Conservation (phyloP, 2,797 vertebrate species). For the Tiaroga cobitis region DNA sequence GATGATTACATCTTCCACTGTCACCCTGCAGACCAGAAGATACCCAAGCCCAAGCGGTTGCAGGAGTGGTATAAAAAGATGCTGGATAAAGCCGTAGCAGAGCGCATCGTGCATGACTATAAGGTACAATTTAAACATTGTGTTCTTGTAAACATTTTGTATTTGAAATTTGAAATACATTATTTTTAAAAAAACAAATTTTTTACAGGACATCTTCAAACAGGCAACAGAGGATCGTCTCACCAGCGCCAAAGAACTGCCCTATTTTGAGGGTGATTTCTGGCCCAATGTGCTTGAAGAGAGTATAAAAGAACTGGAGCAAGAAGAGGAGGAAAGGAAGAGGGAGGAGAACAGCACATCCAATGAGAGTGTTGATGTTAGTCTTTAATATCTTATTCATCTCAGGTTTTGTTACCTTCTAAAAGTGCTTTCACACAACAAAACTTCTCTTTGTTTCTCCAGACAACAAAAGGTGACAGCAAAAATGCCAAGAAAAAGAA, state of each 20-base stretch:
- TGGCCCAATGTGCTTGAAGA: constrained; percentile 99
- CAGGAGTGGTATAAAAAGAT: constrained; percentile 99
- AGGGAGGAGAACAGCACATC: constrained; percentile 96
- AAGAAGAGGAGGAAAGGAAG: constrained; percentile 97
- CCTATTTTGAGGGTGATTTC: constrained; percentile 98
- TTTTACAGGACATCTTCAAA: constrained; percentile 93
- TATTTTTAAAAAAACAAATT: too few relatives aligned
- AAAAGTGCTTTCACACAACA: neutral
- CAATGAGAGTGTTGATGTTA: constrained; percentile 90
- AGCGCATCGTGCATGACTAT: constrained; percentile 95
- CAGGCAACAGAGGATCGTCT: constrained; percentile 96
- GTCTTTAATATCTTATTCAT: constrained; percentile 42
- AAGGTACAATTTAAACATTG: constrained; percentile 80
- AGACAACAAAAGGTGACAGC: constrained; percentile 94
- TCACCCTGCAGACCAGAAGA: constrained; percentile 96
- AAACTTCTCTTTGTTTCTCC: constrained; percentile 19
- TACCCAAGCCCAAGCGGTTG: constrained; percentile 96
- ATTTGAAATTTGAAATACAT: too few relatives aligned
- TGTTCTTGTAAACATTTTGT: neutral
- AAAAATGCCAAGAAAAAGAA: constrained; percentile 86
- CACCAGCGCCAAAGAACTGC: constrained; percentile 97
- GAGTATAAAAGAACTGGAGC: constrained; percentile 97
- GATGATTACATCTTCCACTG: constrained; percentile 99
- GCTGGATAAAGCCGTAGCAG: constrained; percentile 94
- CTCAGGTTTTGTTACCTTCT: neutral